Conservation (phyloP, 2,888 invertebrate species). For the Eucera pruinosa region DNA sequence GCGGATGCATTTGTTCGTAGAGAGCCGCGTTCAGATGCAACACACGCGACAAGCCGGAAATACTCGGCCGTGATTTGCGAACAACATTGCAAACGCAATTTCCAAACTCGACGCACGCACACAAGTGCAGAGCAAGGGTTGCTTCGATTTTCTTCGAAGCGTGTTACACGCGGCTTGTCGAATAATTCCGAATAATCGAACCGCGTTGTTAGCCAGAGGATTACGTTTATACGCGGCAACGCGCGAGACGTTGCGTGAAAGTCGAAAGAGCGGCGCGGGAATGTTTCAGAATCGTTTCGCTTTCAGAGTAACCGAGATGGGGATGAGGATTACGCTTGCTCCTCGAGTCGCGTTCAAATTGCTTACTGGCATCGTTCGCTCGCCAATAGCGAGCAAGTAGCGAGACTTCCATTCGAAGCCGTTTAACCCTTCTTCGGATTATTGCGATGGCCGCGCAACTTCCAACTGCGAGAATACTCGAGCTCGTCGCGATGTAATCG, state of each 20-base stretch:
- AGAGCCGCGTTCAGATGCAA: neutral
- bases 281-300: neutral
- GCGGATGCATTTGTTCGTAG: neutral
- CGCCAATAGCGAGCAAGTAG: too few relatives aligned
- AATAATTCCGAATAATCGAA: neutral
- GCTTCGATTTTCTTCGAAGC: constrained; percentile 13
- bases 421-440: too few relatives aligned
- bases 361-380: too few relatives aligned
- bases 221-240: neutral
- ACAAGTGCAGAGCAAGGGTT: neutral
- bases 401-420: neutral
- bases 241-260: neutral
- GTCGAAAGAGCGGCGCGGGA: too few relatives aligned
- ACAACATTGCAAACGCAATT: neutral
- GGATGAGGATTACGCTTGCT: neutral
- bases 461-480: too few relatives aligned
- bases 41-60: neutral
- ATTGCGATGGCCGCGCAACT: too few relatives aligned
- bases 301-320: too few relatives aligned
- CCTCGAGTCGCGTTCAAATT: neutral
- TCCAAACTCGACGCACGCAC: neutral
- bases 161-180: neutral
- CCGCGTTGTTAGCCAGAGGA: neutral
- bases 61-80: neutral
- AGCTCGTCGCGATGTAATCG: too few relatives aligned